Percentiles rank a stretch among this genome's conserved stretches.
These are phyloP conservation scores for Sanderia malayensis DNA, from an alignment of 30 jellyfish, hydroid and myxozoan genomes.

Conservation along the genomic window DNA sequence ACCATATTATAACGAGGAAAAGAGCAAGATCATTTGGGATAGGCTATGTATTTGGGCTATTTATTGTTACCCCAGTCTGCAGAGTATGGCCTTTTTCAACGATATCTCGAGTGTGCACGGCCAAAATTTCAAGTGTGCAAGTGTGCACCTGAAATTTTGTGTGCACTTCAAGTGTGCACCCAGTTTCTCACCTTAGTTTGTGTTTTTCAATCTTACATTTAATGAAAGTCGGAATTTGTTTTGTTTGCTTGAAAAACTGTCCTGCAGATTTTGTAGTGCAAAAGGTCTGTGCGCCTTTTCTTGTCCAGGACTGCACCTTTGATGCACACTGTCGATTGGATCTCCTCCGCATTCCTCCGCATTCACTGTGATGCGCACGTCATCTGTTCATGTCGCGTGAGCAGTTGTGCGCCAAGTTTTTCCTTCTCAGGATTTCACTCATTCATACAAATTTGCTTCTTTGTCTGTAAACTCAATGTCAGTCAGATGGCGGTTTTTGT, in stretches of 20 bases:
- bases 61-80: conserved; percentile 19
- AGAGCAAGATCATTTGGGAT: no score
- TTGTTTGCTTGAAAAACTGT: conserved; percentile 12
- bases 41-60: no score
- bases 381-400: conserved; percentile 19
- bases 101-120: conserved; percentile 34
- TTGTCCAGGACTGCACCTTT: conserved; percentile 13
- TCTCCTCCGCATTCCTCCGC: conserved; percentile 15
- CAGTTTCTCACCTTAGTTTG: conserved; percentile 17
- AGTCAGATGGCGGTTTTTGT: conserved; percentile 3
- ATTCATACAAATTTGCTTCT: conserved; percentile 4
- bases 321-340: conserved; percentile 11
- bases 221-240: conserved; percentile 3
- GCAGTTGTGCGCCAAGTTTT: conserved; percentile 4
- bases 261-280: conserved; percentile 10
- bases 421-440: conserved; percentile 15
- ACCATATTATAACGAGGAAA: no score
- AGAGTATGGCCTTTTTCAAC: conserved; percentile 23
- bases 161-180: conserved; percentile 22
- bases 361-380: conserved; percentile 10
- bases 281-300: conserved; percentile 10
- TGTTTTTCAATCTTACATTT: conserved; percentile 6
- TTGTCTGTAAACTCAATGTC: conserved; percentile 2
- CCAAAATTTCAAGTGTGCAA: conserved; percentile 27
- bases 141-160: conserved; percentile 27